These are phyloP conservation scores for Rhagonycha fulva DNA, from an alignment of 2,888 invertebrate species.

Conservation along the genomic window DNA sequence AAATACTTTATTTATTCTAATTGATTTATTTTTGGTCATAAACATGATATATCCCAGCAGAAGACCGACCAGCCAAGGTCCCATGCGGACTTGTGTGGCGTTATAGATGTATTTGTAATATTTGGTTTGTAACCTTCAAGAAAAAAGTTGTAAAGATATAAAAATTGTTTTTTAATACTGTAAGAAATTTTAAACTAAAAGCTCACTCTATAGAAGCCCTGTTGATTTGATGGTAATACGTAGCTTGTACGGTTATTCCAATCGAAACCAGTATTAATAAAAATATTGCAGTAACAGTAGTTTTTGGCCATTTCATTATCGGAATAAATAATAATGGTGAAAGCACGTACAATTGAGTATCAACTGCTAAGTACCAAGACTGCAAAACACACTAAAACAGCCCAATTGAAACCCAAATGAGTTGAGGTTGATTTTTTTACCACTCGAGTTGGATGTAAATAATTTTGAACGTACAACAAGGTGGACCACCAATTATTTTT, in stretches of 20 bases:
- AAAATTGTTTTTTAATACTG: background rate
- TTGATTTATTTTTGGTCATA: constrained; percentile 29
- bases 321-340: constrained; percentile 48
- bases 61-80: constrained; percentile 37
- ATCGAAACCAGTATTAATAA: background rate
- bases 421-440: background rate
- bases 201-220: background rate
- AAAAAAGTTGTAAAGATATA: constrained; percentile 1
- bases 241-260: constrained; percentile 1
- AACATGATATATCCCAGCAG: constrained; percentile 35
- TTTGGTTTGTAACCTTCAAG: constrained; percentile 9
- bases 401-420: background rate
- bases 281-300: constrained; percentile 7
- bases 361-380: constrained; percentile 51
- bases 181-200: background rate
- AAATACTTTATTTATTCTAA: constrained; percentile 33
- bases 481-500: constrained; percentile 31
- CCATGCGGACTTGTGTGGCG: constrained; percentile 35
- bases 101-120: constrained; percentile 31
- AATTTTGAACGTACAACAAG: constrained; percentile 35
- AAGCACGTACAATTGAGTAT: constrained; percentile 49
- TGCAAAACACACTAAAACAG: constrained; percentile 46
- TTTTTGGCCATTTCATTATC: constrained; percentile 29
- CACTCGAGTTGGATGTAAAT: constrained; percentile 18
- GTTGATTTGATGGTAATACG: constrained; percentile 7